phyloP scores from a whole-genome alignment of 2,113 vertebrate genomes.

The Opisthocomus hoazin region DNA sequence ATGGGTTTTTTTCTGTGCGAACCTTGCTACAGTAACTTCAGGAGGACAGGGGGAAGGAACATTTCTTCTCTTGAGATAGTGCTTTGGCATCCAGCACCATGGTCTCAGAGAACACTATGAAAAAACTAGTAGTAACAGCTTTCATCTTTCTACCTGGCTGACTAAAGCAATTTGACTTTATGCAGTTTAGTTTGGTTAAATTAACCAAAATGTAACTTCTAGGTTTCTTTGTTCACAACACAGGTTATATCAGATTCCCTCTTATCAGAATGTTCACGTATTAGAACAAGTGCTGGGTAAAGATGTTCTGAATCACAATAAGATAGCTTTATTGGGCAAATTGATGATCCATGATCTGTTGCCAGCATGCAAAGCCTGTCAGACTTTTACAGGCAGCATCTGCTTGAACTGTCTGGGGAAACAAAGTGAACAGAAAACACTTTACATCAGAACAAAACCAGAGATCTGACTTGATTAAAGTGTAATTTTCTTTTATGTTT shows the following conservation, averaged over 20 bases:
- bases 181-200: neutral
- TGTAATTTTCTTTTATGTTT: neutral
- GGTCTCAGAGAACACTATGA: neutral
- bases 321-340: neutral
- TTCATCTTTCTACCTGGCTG: neutral
- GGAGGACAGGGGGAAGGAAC: neutral
- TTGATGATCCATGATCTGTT: slow-evolving; percentile 21
- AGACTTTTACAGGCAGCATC: slow-evolving; percentile 16
- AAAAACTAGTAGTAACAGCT: neutral
- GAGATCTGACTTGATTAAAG: neutral
- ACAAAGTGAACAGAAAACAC: neutral
- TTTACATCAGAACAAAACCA: neutral
- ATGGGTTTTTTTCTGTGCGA: neutral
- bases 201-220: neutral
- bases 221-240: neutral
- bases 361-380: neutral
- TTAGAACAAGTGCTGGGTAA: neutral
- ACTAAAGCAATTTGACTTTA: neutral
- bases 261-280: neutral
- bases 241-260: neutral
- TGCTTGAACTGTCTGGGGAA: neutral
- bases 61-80: neutral
- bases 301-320: neutral
- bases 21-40: neutral
- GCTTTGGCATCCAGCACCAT: neutral